Base-by-base conservation (phyloP, 2,888 invertebrate species). In the Meliscaeva auricollis region DNA sequence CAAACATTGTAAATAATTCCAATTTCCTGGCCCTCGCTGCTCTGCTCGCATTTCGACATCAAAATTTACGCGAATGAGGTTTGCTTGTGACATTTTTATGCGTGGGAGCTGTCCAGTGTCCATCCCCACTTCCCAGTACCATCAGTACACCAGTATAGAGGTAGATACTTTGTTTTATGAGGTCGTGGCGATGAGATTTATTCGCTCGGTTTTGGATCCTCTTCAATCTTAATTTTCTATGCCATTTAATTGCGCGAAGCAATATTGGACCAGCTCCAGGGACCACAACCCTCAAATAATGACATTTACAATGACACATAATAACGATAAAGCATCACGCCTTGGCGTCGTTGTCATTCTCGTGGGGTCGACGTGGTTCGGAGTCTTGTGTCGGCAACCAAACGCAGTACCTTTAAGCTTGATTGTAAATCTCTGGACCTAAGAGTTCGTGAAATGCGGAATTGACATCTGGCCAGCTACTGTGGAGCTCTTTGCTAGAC, bases 401-500 rank as follows among this genome's bases (percentile, higher is more conserved):
- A 3, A 35, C 38, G 26, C 38, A 13, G 13, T 20, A 20, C 13
- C 58, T 20, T 38, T 38, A 58, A 58, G 38, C 20, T 30, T 54
- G 48, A 26, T 50, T 52, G 68, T 81, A 85, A 85, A 85, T 85
- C 85, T 81, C 46, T 44, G 56, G n/a, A 32, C 62, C 68, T 22
- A 62, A 68, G 81, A 85, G 72, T 58, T 85, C 81, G 72, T 81
- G 85, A 81, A 81, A 76, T 68, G 62, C 26, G 46, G 17, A 50
- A 77, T 66, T 85, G 85, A 85, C 85, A 85, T 76, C 85, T 85
- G 76, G 72, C 89, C 90, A 90, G 91, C 91, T 91, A 91, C 91
- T 90, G 91, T 91, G 56, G 69, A 60, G 52, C 72, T 62, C 78
- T 64, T 38, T 38, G 66, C 70, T 74, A 64, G 13, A 75, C 48